A percentile compares a stretch with the other conserved stretches of the same genome.
Conservation (phyloP, 2,113 vertebrate genomes). For the Cyprinodon tularosa region DNA sequence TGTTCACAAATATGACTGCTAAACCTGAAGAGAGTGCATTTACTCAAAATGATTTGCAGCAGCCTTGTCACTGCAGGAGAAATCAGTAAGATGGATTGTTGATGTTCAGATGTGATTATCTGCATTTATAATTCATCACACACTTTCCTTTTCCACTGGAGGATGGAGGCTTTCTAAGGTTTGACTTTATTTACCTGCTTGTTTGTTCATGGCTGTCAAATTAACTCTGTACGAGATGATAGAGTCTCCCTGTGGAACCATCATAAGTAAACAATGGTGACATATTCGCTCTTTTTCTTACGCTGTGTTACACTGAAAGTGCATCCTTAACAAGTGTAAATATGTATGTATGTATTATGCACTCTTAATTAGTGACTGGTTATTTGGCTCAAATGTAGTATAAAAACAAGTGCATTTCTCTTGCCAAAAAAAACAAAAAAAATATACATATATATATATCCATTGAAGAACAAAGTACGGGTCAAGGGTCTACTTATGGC, state of each 20-base stretch:
- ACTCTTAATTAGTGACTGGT: too few relatives aligned
- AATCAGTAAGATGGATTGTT: constrained; percentile 48
- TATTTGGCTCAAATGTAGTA: too few relatives aligned
- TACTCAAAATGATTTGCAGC: constrained; percentile 51
- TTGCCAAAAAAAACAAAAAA: too few relatives aligned
- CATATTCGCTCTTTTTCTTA: constrained; percentile 21
- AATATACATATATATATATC: too few relatives aligned
- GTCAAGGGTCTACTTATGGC: too few relatives aligned
- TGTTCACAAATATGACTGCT: constrained; percentile 19
- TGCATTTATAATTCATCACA: background rate
- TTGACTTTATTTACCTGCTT: constrained; percentile 62
- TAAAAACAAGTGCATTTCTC: too few relatives aligned
- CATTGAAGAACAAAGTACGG: too few relatives aligned
- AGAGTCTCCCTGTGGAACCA: constrained; percentile 46
- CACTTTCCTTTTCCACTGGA: constrained; percentile 2
- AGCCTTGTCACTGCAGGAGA: constrained; percentile 4
- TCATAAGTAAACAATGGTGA: constrained; percentile 60
- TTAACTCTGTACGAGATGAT: constrained; percentile 60
- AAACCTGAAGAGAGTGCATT: constrained; percentile 22
- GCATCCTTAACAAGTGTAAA: constrained; percentile 8
- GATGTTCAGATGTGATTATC: constrained; percentile 37
- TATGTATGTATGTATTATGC: background rate
- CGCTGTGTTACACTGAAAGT: constrained; percentile 11
- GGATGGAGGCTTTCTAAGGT: constrained; percentile 31
- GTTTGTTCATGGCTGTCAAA: constrained; percentile 64